Evolutionary conservation across 2,113 vertebrate species (phyloP).

Genomic region (Poeciliopsis turrubarensis): DNA sequence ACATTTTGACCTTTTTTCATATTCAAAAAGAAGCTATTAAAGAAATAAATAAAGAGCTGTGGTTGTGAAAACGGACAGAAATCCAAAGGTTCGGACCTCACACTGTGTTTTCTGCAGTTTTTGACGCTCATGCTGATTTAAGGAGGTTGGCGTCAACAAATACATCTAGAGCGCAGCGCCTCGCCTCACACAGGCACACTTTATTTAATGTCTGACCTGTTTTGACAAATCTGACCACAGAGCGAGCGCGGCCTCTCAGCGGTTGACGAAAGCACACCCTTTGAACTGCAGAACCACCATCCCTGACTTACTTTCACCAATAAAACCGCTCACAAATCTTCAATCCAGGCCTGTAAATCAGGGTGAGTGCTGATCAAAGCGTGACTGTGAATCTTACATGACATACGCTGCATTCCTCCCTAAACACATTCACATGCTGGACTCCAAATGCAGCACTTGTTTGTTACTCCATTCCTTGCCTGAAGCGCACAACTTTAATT

Average conservation of each 20-base stretch:
- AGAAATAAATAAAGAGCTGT: too few relatives aligned
- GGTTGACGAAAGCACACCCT: constrained; percentile 42
- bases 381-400: constrained; percentile 72
- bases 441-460: constrained; percentile 54
- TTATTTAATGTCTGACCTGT: constrained; percentile 36
- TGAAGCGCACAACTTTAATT: constrained; percentile 29
- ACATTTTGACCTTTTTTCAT: not conserved
- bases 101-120: constrained; percentile 20
- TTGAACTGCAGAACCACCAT: constrained; percentile 57
- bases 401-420: constrained; percentile 76
- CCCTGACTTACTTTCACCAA: constrained; percentile 55
- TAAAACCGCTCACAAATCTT: constrained; percentile 73
- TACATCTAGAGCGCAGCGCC: constrained; percentile 25
- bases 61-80: not conserved
- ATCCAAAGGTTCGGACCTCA: constrained; percentile 25
- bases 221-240: constrained; percentile 49
- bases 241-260: constrained; percentile 45
- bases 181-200: constrained; percentile 32
- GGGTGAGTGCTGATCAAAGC: constrained; percentile 75
- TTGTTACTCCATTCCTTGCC: constrained; percentile 61
- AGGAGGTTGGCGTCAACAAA: constrained; percentile 34
- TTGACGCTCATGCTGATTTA: constrained; percentile 50
- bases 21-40: too few relatives aligned
- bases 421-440: constrained; percentile 80
- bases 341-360: constrained; percentile 74